These are phyloP conservation scores for Felis chaus DNA, from an alignment of 2,113 vertebrate genomes.

Conservation along the genomic window DNA sequence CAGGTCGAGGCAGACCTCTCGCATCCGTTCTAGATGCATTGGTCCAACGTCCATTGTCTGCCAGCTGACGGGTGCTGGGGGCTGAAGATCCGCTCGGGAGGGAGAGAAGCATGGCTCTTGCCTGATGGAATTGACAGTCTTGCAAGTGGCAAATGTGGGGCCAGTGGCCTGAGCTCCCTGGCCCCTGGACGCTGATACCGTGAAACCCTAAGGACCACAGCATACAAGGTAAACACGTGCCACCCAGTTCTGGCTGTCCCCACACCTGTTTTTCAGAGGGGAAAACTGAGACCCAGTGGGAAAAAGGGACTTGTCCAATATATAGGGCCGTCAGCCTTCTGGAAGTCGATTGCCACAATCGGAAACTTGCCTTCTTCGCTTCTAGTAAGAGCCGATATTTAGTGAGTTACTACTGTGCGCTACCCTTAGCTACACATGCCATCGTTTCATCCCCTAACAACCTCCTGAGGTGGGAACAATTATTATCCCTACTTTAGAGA, in stretches of 20 bases:
- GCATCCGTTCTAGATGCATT: neutral
- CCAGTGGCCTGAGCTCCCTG: neutral
- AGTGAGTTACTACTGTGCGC: neutral
- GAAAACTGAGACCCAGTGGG: neutral
- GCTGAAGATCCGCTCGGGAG: rapidly evolving
- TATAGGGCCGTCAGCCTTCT: neutral
- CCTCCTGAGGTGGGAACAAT: neutral
- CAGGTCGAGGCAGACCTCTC: neutral
- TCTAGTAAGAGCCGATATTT: neutral
- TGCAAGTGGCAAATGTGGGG: too few species aligned
- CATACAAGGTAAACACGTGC: neutral
- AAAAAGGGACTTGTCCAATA: neutral
- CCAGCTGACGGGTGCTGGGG: neutral
- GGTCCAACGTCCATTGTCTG: neutral
- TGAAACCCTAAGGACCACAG: neutral
- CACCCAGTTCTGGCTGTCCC: neutral
- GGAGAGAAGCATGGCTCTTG: neutral
- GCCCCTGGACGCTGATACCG: rapidly evolving
- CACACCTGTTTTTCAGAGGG: neutral
- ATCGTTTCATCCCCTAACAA: neutral
- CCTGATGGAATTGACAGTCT: too few species aligned
- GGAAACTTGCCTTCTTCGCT: neutral
- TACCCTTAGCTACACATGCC: neutral
- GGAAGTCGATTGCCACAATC: neutral
- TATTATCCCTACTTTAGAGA: neutral